Base-by-base conservation (phyloP, 2,113 vertebrate species). In the Centropristis striata region DNA sequence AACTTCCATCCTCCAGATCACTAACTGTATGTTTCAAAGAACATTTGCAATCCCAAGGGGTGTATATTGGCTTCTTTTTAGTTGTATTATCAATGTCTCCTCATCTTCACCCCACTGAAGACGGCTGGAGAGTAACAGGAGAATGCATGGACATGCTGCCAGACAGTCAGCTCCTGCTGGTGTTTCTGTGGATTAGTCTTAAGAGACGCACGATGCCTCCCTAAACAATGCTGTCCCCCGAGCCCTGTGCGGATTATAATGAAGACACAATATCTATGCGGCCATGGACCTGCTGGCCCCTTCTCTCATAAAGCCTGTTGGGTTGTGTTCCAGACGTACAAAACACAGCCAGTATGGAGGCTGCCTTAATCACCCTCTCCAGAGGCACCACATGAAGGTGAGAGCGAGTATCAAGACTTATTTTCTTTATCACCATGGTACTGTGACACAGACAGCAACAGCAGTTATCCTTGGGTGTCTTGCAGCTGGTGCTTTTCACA, bases 181-280 rank as follows among this genome's bases (percentile, higher is more conserved):
- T 80, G 78, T 76, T 83, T 67, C 75, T 39, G 78, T 14, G 14
- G 85, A 86, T 84, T 82, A 87, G 70, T 78, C 81, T 86, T 73
- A 73, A 76, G 79, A 86, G 91, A 88, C 46, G 16, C 28, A 59
- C 5, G 32, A 73, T 85, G 68, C 86, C 66, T 80, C 71, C 89
- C 78, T 79, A 88, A 92, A 90, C 88, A 92, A 87, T 74, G 73
- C 63, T 64, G 71, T 69, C 86, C 84, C 81, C 16, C 2, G 72
- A 88, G 86, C 47, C 61, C 61, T 63, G 58, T 78, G 84, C 70
- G 59, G 78, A 80, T 73, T 87, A 84, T 91, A 92, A 94, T 93
- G 91, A 92, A 92, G 92, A 93, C 84, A 89, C 78, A 90, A 87
- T 87, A 86, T 90, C 84, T 69, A 84, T 57, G 75, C 14, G 2